These are phyloP conservation scores for Corbicula japonica DNA, from an alignment of 2,888 invertebrate genomes.

Conservation along the genomic window DNA sequence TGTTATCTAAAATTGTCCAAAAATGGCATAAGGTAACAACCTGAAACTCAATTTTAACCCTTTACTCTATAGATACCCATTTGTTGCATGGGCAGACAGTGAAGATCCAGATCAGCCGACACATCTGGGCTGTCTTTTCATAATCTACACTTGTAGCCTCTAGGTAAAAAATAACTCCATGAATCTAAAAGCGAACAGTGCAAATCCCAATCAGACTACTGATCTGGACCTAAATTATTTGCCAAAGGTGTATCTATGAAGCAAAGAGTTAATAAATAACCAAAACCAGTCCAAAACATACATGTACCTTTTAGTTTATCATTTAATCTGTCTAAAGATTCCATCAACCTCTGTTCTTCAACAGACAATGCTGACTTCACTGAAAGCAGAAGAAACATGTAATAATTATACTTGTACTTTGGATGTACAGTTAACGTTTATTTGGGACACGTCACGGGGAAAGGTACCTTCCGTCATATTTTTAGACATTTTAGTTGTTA, in stretches of 20 bases:
- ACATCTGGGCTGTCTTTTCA: neutral
- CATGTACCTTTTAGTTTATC: conserved; percentile 83
- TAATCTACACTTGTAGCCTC: neutral
- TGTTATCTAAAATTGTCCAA: too few relatives aligned
- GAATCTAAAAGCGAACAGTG: neutral
- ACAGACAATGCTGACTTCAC: conserved; percentile 82
- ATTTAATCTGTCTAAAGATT: conserved; percentile 84
- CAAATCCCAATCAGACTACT: neutral
- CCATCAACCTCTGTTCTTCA: conserved; percentile 83
- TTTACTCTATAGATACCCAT: too few relatives aligned
- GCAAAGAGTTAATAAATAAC: neutral
- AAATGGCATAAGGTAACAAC: too few relatives aligned
- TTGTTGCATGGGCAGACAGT: too few relatives aligned
- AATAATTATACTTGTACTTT: too few relatives aligned
- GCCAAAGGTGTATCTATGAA: neutral
- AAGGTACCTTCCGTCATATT: too few relatives aligned
- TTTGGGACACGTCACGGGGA: too few relatives aligned
- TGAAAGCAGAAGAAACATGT: conserved; percentile 52
- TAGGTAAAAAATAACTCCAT: neutral
- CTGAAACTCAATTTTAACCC: too few relatives aligned
- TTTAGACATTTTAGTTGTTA: too few relatives aligned
- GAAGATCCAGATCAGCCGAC: too few relatives aligned
- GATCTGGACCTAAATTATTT: neutral
- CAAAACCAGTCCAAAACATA: neutral
- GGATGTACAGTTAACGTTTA: too few relatives aligned